Base-by-base conservation (phyloP, 1,140 invertebrate species). In the Vanessa atalanta region DNA sequence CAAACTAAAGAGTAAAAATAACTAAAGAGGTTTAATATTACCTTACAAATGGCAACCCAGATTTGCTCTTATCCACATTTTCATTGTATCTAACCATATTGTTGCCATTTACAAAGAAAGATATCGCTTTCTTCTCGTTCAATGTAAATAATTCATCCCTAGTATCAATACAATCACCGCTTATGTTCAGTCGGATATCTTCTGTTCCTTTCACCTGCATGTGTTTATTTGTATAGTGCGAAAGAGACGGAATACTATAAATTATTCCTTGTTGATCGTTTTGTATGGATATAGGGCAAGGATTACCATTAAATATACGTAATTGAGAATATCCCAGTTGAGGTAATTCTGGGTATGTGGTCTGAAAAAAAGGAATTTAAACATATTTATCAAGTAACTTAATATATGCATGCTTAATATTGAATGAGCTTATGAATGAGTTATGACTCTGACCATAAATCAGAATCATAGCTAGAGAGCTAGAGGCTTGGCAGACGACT, bases 241-340 rank as follows among this genome's bases (percentile, higher is more conserved):
- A 84, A 3, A 85, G 82, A 76, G 87, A 65, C 0, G 83, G 81
- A 47, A 92, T 82, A 0, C 77, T 84, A 23, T 86, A 84, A 11
- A 81, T 76, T 14, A 86, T 84, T 43, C 85, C 82, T 14, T 83
- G 72, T 15, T 74, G 66, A 9, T 82, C 67, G 57, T 81, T 84
- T 4, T 84, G 71, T 57, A 92, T 72, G 8, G 83, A 82, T 12
- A 90, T 68, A 9, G 82, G 77, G 50, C 88, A 91, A 2, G 84
- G 85, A 70, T 95, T 87, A 3, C 93, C 91, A 84, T 98, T 98
- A 78, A 95, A 96, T 70, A 97, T 91, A 70, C 96, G 93, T 48
- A 97, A 68, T 86, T 97, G 96, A 0, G 94, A 93, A 31, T 94
- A 84, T 14, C 94, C 94, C 23, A 78, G 16, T 50, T 91, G 82